Evolutionary conservation across 1,140 invertebrate species (phyloP), one percentile per base, ranked within the genome.

Genomic region (Calliopsis andreniformis): DNA sequence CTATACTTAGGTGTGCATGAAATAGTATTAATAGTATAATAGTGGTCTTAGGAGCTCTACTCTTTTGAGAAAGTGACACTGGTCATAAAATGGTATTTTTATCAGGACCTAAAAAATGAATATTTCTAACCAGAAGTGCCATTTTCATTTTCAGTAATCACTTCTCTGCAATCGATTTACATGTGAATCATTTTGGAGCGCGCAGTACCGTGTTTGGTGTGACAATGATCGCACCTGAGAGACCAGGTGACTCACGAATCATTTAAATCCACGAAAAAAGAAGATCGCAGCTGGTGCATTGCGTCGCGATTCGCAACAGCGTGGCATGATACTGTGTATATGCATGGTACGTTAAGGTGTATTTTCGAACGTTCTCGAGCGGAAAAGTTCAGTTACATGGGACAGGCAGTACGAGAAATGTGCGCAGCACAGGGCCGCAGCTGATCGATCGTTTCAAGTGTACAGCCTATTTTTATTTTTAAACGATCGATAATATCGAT

Each of bases 401-500:
- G 35, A 56, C 35, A n/a, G n/a, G 35, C 14, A 45, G 3, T 43
- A 6, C 2, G 25, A 30, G n/a, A 58, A 69, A 69, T 8, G 3
- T 2, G 18, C 14, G 25, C 42, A 28, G 5, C 39, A n/a, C n/a
- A n/a, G n/a, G n/a, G n/a, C n/a, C n/a, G n/a, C n/a, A 23, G 42
- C 47, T n/a, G 61, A 28, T 66, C 62, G 71, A 56, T 67, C 10
- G 62, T 66, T 73, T 66, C 71, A 55, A 73, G 51, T 25, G 3
- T 67, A 45, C 20, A 47, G 28, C 30, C 16, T 16, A 45, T 43
- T 64, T 64, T 53, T 55, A 64, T 66, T 45, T 45, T 55, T 43
- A 43, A 45, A 25, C 71, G 62, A 66, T 73, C 71, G 61, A 73
- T 66, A 25, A 3, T 25, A 56, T 66, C 71, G 49, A 73, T 43